phyloP scores from a whole-genome alignment of 1,140 invertebrate species.

The Brachionus calyciflorus region DNA sequence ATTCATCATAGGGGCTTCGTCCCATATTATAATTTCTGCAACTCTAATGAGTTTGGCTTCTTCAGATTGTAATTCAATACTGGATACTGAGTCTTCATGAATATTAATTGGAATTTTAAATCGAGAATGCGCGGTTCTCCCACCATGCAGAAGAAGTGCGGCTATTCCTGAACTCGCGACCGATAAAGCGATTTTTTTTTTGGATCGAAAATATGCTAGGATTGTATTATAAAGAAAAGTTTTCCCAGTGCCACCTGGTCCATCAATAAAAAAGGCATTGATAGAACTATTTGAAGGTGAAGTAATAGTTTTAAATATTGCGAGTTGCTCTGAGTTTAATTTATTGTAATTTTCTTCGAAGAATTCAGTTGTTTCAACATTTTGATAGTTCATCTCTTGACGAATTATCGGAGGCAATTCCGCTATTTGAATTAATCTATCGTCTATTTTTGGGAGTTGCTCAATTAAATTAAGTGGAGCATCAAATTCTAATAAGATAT shows the following conservation, averaged over 20 bases:
- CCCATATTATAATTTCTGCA: slow-evolving; percentile 50
- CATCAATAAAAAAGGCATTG: slow-evolving; percentile 50
- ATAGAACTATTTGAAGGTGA: neutral
- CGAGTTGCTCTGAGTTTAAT: neutral
- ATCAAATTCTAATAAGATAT: no score
- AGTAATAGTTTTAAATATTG: neutral
- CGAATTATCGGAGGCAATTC: no score
- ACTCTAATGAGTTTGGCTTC: slow-evolving; percentile 43
- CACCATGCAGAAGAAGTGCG: slow-evolving; percentile 61
- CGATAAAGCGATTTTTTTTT: slow-evolving; percentile 54
- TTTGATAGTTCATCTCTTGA: no score
- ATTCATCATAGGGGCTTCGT: slow-evolving; percentile 51
- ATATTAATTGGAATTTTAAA: slow-evolving; percentile 60
- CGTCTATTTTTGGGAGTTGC: no score
- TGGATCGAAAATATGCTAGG: neutral
- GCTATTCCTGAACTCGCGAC: slow-evolving; percentile 64
- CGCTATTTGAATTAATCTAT: no score
- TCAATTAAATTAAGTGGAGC: no score
- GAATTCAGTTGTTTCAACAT: no score
- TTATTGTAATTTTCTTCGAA: neutral
- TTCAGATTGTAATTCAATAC: slow-evolving; percentile 53
- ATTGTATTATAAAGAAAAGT: slow-evolving; percentile 55
- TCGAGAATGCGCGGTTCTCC: slow-evolving; percentile 62
- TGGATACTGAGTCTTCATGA: slow-evolving; percentile 54
- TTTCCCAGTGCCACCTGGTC: slow-evolving; percentile 55